phyloP scores from a whole-genome alignment of 2,888 invertebrate genomes.

The Dendrolimus pini region DNA sequence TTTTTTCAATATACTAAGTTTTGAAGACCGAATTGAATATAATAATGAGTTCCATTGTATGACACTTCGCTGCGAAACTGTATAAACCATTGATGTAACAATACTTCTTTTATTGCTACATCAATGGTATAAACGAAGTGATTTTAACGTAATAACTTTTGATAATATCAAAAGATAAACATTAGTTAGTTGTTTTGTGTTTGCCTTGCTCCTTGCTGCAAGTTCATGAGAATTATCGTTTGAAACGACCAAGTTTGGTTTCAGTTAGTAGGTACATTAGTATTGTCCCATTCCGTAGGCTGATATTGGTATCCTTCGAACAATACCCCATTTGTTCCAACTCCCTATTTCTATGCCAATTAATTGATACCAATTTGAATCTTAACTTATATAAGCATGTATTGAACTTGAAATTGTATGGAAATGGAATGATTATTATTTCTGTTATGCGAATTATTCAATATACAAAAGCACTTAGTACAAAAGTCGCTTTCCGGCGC shows the following conservation, averaged over 20 bases:
- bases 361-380: constrained; percentile 17
- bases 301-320: constrained; percentile 18
- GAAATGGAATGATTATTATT: no score
- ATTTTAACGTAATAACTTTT: not conserved
- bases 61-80: no score
- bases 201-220: constrained; percentile 6
- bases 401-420: not conserved
- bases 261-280: constrained; percentile 23
- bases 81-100: no score
- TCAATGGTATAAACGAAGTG: no score
- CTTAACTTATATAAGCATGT: not conserved
- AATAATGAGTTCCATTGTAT: no score
- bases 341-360: constrained; percentile 8
- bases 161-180: constrained; percentile 1
- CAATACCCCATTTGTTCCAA: constrained; percentile 25
- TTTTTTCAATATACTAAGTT: no score
- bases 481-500: no score
- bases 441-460: no score
- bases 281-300: constrained; percentile 26
- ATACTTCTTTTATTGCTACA: no score
- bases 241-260: constrained; percentile 20
- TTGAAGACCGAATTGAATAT: no score
- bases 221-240: constrained; percentile 20
- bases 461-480: no score
- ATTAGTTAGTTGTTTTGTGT: constrained; percentile 1